Percentiles rank a stretch among this genome's conserved stretches.
These are phyloP conservation scores for Marcusenius ussheri DNA, from an alignment of 2,113 vertebrate genomes.

Conservation along the genomic window DNA sequence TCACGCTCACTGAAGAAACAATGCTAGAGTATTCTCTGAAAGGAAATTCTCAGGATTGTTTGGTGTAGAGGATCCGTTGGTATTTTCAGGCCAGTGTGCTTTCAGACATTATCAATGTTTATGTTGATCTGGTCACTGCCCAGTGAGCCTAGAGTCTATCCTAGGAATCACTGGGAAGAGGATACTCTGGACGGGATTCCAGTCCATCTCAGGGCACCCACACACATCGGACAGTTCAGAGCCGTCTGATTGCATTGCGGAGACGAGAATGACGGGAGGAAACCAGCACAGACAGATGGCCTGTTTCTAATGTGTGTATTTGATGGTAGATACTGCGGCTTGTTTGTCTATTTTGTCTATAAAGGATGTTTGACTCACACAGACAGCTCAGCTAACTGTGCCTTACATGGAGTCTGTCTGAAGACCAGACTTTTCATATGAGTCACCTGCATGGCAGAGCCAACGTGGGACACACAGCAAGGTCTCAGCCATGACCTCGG, in stretches of 20 bases:
- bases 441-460: background rate
- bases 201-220: background rate
- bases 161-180: background rate
- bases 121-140: background rate
- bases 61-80: background rate
- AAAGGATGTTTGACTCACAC: background rate
- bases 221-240: background rate
- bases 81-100: background rate
- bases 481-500: background rate
- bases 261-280: background rate
- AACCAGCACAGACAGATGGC: background rate
- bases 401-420: background rate
- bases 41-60: background rate
- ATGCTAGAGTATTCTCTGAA: background rate
- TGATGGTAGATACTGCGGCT: background rate
- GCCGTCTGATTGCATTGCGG: background rate
- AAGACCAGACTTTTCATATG: background rate
- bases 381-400: background rate
- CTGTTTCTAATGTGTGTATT: background rate
- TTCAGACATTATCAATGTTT: background rate
- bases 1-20: background rate
- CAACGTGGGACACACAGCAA: background rate
- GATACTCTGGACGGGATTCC: background rate
- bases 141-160: background rate
- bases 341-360: background rate